Evolutionary conservation across 2,888 invertebrate species (phyloP).

Genomic region (Camponotus fellah): DNA sequence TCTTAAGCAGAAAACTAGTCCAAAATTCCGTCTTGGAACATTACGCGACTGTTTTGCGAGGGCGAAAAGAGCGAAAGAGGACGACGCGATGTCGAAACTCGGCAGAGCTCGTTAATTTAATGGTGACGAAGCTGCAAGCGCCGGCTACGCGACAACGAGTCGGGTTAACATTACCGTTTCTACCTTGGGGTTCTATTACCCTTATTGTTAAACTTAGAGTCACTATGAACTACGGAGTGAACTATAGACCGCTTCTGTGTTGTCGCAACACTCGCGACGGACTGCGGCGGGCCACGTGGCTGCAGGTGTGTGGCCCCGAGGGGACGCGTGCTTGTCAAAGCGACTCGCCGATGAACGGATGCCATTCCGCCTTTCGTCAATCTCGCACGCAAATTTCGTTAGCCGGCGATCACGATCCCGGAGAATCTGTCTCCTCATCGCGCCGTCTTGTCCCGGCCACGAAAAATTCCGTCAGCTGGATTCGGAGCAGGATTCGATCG

Average conservation of each 20-base stretch:
- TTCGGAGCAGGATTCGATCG: conserved; percentile 30
- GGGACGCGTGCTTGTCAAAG: conserved; percentile 65
- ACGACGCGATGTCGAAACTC: neutral
- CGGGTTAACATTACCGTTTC: conserved; percentile 73
- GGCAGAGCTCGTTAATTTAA: conserved; percentile 72
- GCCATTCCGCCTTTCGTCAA: conserved; percentile 29
- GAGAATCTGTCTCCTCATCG: no score
- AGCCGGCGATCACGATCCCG: neutral
- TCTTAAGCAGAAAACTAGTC: neutral
- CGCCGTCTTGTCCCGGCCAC: neutral
- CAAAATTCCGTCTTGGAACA: neutral
- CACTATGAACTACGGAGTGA: conserved; percentile 83
- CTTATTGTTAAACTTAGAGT: conserved; percentile 85
- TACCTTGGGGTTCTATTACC: conserved; percentile 80
- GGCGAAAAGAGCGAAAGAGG: neutral
- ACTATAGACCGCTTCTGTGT: conserved; percentile 81
- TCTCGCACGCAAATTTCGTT: conserved; percentile 11
- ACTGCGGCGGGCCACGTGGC: conserved; percentile 84
- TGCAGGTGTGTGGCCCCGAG: conserved; percentile 81
- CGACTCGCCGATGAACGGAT: conserved; percentile 45
- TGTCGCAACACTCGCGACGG: conserved; percentile 79
- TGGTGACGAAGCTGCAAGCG: conserved; percentile 60
- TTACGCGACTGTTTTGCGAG: neutral
- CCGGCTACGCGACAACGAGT: conserved; percentile 59
- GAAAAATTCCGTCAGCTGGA: conserved; percentile 6